Conservation (phyloP, 2,888 invertebrate genomes). For the Acanthoscelides obtectus region DNA sequence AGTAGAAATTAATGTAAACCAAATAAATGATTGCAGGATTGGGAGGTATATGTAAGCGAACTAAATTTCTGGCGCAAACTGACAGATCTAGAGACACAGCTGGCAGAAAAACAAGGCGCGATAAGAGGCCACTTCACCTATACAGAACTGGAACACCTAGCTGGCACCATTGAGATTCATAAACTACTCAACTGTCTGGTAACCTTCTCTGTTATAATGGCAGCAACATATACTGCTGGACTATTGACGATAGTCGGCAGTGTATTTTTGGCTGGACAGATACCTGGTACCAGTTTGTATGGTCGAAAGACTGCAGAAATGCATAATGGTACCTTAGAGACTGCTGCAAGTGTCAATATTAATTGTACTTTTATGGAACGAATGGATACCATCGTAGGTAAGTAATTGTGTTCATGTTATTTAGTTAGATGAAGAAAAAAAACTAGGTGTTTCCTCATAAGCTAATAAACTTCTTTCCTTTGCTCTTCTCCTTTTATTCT, state of each 20-base stretch:
- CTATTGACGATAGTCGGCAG: conserved; percentile 58
- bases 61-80: conserved; percentile 72
- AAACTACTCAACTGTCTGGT: conserved; percentile 51
- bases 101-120: conserved; percentile 69
- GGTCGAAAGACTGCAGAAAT: not conserved
- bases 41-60: conserved; percentile 79
- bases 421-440: conserved; percentile 3
- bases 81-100: conserved; percentile 60
- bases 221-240: conserved; percentile 58
- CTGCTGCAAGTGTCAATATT: not conserved
- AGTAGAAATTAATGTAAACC: not conserved
- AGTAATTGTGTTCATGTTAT: conserved; percentile 9
- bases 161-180: conserved; percentile 48
- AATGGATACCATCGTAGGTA: not conserved
- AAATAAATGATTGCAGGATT: conserved; percentile 63
- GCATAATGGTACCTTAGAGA: not conserved
- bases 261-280: conserved; percentile 50
- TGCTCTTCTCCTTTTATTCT: too few species aligned
- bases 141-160: conserved; percentile 63
- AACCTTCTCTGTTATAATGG: conserved; percentile 54
- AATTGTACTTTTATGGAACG: not conserved
- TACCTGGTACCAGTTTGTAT: conserved; percentile 49
- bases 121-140: conserved; percentile 80
- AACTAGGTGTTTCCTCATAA: too few species aligned
- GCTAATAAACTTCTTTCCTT: too few species aligned